phyloP scores from a whole-genome alignment of 1,140 invertebrate species.

The Phymastichus coffea region DNA sequence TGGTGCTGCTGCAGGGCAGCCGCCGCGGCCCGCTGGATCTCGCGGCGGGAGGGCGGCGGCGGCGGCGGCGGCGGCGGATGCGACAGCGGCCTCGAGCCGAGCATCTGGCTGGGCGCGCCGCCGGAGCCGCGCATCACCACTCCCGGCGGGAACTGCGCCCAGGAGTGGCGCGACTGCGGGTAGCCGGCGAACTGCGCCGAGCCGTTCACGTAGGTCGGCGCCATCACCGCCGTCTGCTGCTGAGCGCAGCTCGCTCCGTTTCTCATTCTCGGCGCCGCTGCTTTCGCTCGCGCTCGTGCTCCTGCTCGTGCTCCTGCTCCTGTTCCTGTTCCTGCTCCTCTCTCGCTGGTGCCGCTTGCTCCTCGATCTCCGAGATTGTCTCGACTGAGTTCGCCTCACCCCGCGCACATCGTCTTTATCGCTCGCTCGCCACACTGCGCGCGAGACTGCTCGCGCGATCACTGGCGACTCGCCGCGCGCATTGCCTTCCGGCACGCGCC shows the following conservation, averaged over 20 bases:
- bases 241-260: conserved; percentile 51
- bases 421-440: too few relatives aligned
- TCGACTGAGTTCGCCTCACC: too few relatives aligned
- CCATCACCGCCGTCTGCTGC: conserved; percentile 53
- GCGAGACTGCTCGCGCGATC: too few relatives aligned
- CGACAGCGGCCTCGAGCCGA: conserved; percentile 44
- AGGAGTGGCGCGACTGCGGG: conserved; percentile 46
- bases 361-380: too few relatives aligned
- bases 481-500: too few relatives aligned
- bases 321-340: neutral
- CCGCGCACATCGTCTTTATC: too few relatives aligned
- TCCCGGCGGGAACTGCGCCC: conserved; percentile 42
- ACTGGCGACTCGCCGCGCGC: too few relatives aligned
- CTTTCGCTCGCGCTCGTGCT: neutral
- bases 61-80: conserved; percentile 51
- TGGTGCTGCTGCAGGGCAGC: conserved; percentile 24
- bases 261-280: conserved; percentile 36
- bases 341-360: neutral
- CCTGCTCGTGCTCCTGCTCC: conserved; percentile 6
- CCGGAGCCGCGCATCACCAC: conserved; percentile 34
- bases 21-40: conserved; percentile 38
- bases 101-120: conserved; percentile 37
- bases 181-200: conserved; percentile 53
- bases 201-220: conserved; percentile 53
- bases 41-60: conserved; percentile 41